phyloP scores from a whole-genome alignment of 2,888 invertebrate genomes.

The Julus scanicus region DNA sequence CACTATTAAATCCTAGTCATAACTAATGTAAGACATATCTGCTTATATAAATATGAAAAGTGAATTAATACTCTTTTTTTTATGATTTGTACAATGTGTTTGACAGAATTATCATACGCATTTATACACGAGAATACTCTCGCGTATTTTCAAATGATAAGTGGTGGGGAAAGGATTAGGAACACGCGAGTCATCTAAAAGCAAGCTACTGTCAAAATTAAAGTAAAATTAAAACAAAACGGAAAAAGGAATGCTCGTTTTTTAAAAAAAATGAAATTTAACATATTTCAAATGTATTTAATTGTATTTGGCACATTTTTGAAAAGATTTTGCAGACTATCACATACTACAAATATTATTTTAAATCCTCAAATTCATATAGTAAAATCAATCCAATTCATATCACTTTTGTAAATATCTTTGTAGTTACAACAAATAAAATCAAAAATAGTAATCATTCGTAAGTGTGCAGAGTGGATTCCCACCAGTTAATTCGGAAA shows the following conservation, averaged over 20 bases:
- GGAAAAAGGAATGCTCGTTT: not conserved
- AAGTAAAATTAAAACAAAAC: not conserved
- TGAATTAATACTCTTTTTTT: constrained; percentile 31
- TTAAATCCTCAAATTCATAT: not conserved
- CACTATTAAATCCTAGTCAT: constrained; percentile 16
- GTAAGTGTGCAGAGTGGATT: not conserved
- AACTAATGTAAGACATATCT: not conserved
- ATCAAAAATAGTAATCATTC: not conserved
- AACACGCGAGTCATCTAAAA: constrained; percentile 6
- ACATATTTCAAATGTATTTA: not conserved
- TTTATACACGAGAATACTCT: constrained; percentile 19
- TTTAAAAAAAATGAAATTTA: not conserved
- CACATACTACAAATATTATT: not conserved
- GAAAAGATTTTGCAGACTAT: not conserved
- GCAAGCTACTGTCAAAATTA: not conserved
- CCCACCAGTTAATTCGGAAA: not conserved
- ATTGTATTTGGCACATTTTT: not conserved
- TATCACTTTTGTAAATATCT: not conserved
- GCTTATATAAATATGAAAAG: constrained; percentile 28
- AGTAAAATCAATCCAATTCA: not conserved
- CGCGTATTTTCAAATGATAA: not conserved
- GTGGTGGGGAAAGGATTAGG: constrained; percentile 4
- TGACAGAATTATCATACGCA: constrained; percentile 33
- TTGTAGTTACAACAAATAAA: no score
- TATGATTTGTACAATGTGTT: constrained; percentile 32